phyloP scores from a whole-genome alignment of 2,888 invertebrate species.

The Ophion obscuratus region DNA sequence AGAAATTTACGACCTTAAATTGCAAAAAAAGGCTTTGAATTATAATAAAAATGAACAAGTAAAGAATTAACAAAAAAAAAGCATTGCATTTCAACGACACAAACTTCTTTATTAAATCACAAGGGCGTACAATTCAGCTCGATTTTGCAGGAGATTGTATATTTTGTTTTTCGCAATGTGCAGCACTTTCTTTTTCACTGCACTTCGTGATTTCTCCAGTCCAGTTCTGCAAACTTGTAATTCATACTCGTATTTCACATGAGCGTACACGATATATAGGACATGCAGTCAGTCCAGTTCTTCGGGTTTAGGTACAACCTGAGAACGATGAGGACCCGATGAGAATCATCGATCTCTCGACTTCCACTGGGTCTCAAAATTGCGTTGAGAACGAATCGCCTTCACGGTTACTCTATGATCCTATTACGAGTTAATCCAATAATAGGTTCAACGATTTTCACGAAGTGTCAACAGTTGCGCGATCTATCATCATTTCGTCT shows the following conservation, averaged over 20 bases:
- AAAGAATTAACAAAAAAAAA: no score
- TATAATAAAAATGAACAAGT: no score
- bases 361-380: conserved; percentile 9
- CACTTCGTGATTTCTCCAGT: conserved; percentile 36
- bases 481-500: neutral
- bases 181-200: conserved; percentile 26
- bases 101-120: no score
- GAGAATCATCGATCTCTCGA: conserved; percentile 54
- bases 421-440: neutral
- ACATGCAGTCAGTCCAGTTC: conserved; percentile 47
- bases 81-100: no score
- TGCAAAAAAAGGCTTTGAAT: no score
- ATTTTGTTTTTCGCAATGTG: neutral
- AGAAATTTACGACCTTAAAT: no score
- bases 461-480: neutral
- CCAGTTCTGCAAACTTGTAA: conserved; percentile 21
- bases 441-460: neutral
- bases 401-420: neutral
- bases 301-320: conserved; percentile 24
- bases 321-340: conserved; percentile 10
- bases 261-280: conserved; percentile 16
- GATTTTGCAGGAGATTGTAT: neutral
- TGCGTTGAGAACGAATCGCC: neutral
- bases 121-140: neutral
- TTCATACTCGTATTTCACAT: conserved; percentile 38